phyloP scores from a whole-genome alignment of 2,113 vertebrate genomes.

The Mesembrinibis cayennensis region DNA sequence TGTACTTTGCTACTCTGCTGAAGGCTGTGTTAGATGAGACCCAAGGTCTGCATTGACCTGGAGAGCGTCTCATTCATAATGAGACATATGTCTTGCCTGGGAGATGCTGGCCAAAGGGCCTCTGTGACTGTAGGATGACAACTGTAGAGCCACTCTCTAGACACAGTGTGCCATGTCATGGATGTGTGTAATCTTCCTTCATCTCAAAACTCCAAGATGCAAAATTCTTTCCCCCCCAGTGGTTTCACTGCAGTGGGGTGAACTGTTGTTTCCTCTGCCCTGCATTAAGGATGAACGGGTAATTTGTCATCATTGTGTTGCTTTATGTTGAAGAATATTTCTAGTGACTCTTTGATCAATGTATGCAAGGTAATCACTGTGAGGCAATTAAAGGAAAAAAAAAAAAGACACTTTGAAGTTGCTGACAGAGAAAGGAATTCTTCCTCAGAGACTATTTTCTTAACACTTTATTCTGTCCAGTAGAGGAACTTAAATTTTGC shows the following conservation, averaged over 20 bases:
- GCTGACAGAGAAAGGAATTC: not conserved
- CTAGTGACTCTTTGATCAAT: not conserved
- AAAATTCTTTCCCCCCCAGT: not conserved
- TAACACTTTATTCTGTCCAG: not conserved
- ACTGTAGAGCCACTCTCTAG: not conserved
- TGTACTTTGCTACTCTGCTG: not conserved
- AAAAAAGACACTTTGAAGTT: not conserved
- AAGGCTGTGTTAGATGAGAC: not conserved
- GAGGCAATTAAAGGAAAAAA: not conserved
- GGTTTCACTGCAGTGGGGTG: not conserved
- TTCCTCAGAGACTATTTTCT: not conserved
- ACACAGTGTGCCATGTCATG: accelerated
- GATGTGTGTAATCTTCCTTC: not conserved
- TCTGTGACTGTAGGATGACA: accelerated
- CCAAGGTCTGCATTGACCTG: not conserved
- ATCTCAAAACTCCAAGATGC: not conserved
- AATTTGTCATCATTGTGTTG: not conserved
- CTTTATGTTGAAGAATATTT: not conserved
- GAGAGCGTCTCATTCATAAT: accelerated
- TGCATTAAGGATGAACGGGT: not conserved
- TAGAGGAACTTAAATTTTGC: not conserved
- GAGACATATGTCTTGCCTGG: accelerated
- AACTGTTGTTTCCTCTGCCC: not conserved
- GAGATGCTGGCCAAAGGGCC: not conserved
- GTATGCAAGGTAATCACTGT: not conserved